Conservation (phyloP, 2,797 vertebrate species). For the Forpus xanthops region DNA sequence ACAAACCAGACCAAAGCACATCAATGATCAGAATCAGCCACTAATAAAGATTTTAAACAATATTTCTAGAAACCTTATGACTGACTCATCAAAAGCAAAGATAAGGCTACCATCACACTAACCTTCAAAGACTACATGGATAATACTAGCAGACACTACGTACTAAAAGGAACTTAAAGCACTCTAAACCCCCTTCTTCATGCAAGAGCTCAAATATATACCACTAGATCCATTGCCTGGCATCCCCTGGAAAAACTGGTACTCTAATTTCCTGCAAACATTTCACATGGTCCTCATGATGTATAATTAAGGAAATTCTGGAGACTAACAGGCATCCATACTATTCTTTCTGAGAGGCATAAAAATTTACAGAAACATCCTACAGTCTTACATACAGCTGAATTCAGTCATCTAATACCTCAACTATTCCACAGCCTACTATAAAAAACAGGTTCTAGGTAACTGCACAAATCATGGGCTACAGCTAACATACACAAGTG, state of each 20-base stretch:
- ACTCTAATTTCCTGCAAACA: not conserved
- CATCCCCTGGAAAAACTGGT: not conserved
- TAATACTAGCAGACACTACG: not conserved
- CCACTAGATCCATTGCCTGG: not conserved
- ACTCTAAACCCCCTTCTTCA: not conserved
- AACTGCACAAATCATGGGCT: not conserved
- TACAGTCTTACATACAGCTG: not conserved
- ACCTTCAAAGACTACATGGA: not conserved
- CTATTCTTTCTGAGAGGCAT: not conserved
- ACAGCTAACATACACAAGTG: not conserved
- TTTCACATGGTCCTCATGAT: not conserved
- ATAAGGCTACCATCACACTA: not conserved
- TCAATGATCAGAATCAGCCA: not conserved
- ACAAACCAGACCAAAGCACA: not conserved
- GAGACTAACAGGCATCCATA: not conserved
- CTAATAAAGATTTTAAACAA: not conserved
- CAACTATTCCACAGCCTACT: not conserved
- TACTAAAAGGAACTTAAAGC: not conserved
- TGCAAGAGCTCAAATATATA: not conserved
- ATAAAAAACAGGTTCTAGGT: not conserved
- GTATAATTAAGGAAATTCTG: not conserved
- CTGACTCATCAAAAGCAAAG: not conserved
- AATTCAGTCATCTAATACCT: not conserved
- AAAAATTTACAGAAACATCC: not conserved
- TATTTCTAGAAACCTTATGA: not conserved